These are phyloP conservation scores for Glossosoma conforme DNA, from an alignment of 1,140 invertebrate genomes.

Conservation along the genomic window DNA sequence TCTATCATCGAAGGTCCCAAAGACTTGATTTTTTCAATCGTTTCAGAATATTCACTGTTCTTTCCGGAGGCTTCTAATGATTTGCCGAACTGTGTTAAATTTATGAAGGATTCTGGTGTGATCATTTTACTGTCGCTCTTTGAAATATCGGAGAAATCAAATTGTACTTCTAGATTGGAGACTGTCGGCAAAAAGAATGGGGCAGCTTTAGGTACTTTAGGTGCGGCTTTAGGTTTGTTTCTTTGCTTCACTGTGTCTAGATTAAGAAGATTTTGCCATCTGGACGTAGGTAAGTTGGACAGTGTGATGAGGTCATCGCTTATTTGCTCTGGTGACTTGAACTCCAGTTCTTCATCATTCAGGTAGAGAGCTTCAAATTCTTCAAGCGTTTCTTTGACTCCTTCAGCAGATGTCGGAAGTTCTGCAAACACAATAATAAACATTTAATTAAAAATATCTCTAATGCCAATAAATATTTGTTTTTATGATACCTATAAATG, in stretches of 20 bases:
- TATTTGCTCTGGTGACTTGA: slow-evolving; percentile 77
- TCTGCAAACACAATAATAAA: slow-evolving; percentile 33
- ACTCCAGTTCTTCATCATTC: slow-evolving; percentile 54
- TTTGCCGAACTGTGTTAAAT: slow-evolving; percentile 63
- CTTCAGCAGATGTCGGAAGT: slow-evolving; percentile 37
- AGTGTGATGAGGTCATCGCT: slow-evolving; percentile 78
- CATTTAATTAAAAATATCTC: too few relatives aligned
- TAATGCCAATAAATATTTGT: too few relatives aligned
- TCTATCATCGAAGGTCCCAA: slow-evolving; percentile 84
- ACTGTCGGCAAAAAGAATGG: slow-evolving; percentile 95
- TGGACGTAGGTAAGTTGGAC: slow-evolving; percentile 76
- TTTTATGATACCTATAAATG: too few relatives aligned
- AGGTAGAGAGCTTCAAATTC: slow-evolving; percentile 51
- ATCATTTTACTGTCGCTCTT: slow-evolving; percentile 49
- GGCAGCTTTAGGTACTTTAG: slow-evolving; percentile 76
- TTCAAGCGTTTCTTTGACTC: slow-evolving; percentile 42
- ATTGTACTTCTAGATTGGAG: slow-evolving; percentile 74
- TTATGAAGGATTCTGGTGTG: slow-evolving; percentile 54
- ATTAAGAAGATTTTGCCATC: slow-evolving; percentile 91
- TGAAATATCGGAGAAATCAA: slow-evolving; percentile 61
- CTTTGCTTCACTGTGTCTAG: slow-evolving; percentile 84
- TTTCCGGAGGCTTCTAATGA: slow-evolving; percentile 45
- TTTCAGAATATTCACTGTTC: slow-evolving; percentile 49
- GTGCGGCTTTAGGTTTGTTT: slow-evolving; percentile 86
- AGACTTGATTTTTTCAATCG: slow-evolving; percentile 71